Evolutionary conservation across 2,113 vertebrate genomes (phyloP).

Genomic region (Verasper variegatus): DNA sequence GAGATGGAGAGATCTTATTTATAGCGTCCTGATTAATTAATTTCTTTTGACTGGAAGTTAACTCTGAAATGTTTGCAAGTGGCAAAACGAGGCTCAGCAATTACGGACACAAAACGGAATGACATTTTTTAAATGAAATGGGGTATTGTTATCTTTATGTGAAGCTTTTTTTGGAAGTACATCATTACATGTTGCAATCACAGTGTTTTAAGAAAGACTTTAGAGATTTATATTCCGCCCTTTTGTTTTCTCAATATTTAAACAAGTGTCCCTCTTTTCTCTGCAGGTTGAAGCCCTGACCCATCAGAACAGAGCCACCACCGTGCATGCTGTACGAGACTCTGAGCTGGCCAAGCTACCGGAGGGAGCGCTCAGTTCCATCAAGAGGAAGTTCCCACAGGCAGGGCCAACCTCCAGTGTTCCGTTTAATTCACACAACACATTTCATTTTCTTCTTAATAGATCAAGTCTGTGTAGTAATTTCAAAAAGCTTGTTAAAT

Average conservation of each 20-base stretch:
- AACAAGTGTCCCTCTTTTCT: conserved; percentile 3
- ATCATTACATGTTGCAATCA: neutral
- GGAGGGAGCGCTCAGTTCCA: conserved; percentile 91
- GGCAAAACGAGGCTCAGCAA: no score
- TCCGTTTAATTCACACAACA: neutral
- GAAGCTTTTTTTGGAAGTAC: neutral
- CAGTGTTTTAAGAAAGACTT: neutral
- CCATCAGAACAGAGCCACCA: conserved; percentile 92
- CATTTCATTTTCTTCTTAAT: neutral
- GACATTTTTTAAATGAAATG: no score
- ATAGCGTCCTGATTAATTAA: neutral
- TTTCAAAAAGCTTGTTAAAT: neutral
- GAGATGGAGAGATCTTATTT: conserved; percentile 28
- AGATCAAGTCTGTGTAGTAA: neutral
- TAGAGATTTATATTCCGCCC: neutral
- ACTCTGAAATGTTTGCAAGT: neutral
- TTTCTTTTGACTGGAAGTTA: neutral
- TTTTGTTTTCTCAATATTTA: neutral
- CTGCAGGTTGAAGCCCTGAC: conserved; percentile 93
- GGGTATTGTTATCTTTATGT: neutral
- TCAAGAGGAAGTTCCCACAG: conserved; percentile 97
- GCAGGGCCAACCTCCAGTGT: conserved; percentile 64
- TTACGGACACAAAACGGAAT: neutral
- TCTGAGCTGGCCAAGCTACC: conserved; percentile 96
- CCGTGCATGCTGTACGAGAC: conserved; percentile 93